Evolutionary conservation across 2,113 vertebrate species (phyloP).

Genomic region (Eubucco bourcierii): DNA sequence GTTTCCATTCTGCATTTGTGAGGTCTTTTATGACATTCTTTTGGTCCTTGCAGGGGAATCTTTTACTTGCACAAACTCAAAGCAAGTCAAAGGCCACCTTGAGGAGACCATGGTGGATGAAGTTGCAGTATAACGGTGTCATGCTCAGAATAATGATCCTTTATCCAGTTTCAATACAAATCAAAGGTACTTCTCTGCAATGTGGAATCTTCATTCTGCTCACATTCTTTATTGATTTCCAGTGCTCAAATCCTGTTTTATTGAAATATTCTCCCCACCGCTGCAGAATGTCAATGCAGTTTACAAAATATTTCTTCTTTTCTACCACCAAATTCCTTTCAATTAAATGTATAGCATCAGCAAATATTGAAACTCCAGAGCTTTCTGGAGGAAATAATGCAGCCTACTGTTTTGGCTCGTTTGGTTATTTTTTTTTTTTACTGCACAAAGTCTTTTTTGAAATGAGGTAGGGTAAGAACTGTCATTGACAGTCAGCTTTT

Average conservation of each 20-base stretch:
- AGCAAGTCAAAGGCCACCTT: conserved; percentile 41
- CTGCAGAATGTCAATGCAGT: conserved; percentile 66
- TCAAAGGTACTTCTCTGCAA: conserved; percentile 40
- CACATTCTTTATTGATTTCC: conserved; percentile 71
- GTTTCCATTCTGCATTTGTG: not conserved
- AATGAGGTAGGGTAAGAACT: conserved; percentile 18
- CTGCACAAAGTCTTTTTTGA: conserved; percentile 11
- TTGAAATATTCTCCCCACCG: conserved; percentile 54
- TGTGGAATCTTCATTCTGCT: conserved; percentile 50
- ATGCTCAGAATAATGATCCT: conserved; percentile 62
- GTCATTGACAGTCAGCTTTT: conserved; percentile 28
- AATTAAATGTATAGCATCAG: conserved; percentile 24
- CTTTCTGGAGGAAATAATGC: not conserved
- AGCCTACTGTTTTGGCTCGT: not conserved
- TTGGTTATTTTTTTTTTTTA: not conserved
- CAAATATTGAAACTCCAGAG: conserved; percentile 1
- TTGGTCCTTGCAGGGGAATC: conserved; percentile 1
- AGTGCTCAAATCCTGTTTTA: conserved; percentile 58
- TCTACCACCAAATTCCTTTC: conserved; percentile 34
- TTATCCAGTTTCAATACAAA: conserved; percentile 57
- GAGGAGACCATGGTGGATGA: conserved; percentile 23
- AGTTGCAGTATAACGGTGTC: conserved; percentile 23
- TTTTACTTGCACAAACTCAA: conserved; percentile 7
- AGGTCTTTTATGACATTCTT: not conserved
- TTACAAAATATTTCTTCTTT: conserved; percentile 62